Conservation (phyloP, 2,113 vertebrate species). For the Microcebus tavaratra region DNA sequence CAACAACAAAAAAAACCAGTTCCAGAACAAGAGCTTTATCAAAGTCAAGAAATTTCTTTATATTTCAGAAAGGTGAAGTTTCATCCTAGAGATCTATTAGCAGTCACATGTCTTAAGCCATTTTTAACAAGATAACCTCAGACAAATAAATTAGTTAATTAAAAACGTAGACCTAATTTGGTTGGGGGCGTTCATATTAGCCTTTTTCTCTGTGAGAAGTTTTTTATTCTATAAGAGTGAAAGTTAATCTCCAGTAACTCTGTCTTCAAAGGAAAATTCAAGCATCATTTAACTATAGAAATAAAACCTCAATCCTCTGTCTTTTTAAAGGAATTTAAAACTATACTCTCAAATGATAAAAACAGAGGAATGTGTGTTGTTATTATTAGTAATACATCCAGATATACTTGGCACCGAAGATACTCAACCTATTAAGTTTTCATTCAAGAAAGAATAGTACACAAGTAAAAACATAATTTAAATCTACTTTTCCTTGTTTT, state of each 20-base stretch:
- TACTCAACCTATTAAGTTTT: neutral
- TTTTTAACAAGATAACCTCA: slow-evolving; percentile 20
- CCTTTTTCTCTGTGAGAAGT: neutral
- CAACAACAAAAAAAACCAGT: neutral
- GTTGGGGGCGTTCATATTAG: neutral
- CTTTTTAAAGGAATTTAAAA: slow-evolving; percentile 17
- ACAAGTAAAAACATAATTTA: neutral
- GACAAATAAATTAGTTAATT: neutral
- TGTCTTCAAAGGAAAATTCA: neutral
- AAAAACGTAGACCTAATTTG: slow-evolving; percentile 22
- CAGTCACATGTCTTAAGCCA: neutral
- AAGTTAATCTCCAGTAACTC: slow-evolving; percentile 1
- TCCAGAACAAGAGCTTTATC: neutral
- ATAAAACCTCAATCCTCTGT: neutral
- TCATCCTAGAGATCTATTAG: neutral
- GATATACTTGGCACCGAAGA: neutral
- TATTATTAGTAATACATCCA: neutral
- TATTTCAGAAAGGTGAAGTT: slow-evolving; percentile 11
- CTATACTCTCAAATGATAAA: neutral
- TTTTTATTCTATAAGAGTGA: neutral
- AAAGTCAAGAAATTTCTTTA: neutral
- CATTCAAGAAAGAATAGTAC: neutral
- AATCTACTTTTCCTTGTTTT: neutral
- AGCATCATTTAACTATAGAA: slow-evolving; percentile 11
- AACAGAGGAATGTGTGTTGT: neutral